phyloP scores from a whole-genome alignment of 2,797 vertebrate genomes.

The Phalanger gymnotis region DNA sequence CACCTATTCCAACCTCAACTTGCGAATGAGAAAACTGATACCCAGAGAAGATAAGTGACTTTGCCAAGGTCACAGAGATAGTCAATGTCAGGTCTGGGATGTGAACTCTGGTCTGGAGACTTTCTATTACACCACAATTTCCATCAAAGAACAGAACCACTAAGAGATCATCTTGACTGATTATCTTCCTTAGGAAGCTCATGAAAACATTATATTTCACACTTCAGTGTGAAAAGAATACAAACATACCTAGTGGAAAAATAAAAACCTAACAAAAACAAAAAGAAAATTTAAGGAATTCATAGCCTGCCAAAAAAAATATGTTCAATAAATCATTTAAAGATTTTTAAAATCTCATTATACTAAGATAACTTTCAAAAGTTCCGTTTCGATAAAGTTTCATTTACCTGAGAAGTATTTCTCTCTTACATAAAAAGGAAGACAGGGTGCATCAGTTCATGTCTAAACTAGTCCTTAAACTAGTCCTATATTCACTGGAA shows the following conservation, averaged over 20 bases:
- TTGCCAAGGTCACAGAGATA: not conserved
- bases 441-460: not conserved
- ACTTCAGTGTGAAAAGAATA: not conserved
- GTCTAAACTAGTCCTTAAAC: not conserved
- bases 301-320: not conserved
- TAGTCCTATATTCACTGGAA: not conserved
- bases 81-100: not conserved
- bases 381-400: not conserved
- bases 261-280: not conserved
- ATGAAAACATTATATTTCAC: not conserved
- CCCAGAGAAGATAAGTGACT: not conserved
- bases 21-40: not conserved
- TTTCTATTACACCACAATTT: not conserved
- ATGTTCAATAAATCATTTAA: accelerated
- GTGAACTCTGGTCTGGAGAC: not conserved
- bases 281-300: not conserved
- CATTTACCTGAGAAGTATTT: not conserved
- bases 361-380: not conserved
- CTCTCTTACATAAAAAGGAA: not conserved
- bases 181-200: not conserved
- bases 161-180: not conserved
- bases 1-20: not conserved
- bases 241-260: not conserved
- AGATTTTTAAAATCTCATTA: not conserved
- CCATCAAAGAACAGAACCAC: not conserved